These are phyloP conservation scores for Hippocampus barbouri DNA, from an alignment of 2,113 vertebrate genomes.

Conservation along the genomic window DNA sequence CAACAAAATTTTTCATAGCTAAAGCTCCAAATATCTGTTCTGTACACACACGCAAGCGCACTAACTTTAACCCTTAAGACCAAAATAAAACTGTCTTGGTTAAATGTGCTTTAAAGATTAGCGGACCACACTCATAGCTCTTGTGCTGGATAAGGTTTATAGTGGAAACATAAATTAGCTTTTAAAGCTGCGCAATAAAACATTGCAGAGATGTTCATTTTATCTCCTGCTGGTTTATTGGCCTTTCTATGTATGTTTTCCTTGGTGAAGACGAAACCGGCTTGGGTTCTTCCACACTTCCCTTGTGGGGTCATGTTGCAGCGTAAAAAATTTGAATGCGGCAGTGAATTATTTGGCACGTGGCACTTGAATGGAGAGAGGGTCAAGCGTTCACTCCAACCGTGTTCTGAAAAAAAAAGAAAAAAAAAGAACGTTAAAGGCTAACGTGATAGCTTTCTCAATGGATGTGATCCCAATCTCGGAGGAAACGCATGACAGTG, in stretches of 20 bases:
- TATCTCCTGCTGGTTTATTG: constrained; percentile 32
- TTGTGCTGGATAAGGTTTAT: constrained; percentile 41
- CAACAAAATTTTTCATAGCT: not conserved
- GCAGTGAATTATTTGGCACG: not conserved
- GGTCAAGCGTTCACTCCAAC: not conserved
- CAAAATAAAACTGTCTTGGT: constrained; percentile 23
- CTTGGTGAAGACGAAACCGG: constrained; percentile 4
- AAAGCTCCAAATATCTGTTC: not conserved
- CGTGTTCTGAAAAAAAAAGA: not conserved
- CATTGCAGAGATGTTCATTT: constrained; percentile 14
- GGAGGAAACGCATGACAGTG: not conserved
- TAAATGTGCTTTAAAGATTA: constrained; percentile 40
- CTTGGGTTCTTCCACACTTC: constrained; percentile 12
- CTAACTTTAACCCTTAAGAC: constrained; percentile 6
- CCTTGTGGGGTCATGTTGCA: constrained; percentile 11
- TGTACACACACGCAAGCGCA: not conserved
- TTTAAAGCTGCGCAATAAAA: constrained; percentile 52
- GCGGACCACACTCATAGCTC: constrained; percentile 51
- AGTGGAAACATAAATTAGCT: constrained; percentile 43
- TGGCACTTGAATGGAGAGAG: not conserved
- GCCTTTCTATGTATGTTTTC: constrained; percentile 17
- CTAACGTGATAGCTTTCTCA: not conserved
- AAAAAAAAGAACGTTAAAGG: not conserved
- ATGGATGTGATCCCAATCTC: not conserved
- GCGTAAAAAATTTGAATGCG: constrained; percentile 1